Evolutionary conservation across 2,797 vertebrate species (phyloP).

Genomic region (Hydrolagus colliei): DNA sequence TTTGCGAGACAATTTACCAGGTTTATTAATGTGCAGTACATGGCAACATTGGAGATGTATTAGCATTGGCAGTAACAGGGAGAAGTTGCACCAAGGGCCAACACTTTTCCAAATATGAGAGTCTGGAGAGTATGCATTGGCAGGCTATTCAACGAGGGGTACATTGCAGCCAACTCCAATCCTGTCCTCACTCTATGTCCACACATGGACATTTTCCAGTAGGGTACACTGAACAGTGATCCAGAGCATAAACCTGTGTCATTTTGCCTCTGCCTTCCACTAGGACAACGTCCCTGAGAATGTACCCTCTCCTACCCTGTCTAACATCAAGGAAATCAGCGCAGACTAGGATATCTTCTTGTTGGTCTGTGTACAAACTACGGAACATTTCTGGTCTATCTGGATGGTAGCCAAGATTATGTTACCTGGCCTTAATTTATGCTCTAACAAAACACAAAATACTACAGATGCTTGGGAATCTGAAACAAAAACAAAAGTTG

Average conservation of each 20-base stretch:
- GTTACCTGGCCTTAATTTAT: no score
- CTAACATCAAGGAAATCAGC: no score
- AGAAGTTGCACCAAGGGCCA: not conserved
- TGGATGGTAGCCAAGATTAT: no score
- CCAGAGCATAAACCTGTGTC: not conserved
- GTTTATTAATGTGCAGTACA: not conserved
- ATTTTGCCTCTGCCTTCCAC: not conserved
- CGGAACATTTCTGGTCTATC: no score
- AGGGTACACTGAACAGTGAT: conserved; percentile 1
- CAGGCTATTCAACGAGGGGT: not conserved
- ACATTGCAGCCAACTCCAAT: conserved; percentile 15
- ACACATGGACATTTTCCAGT: conserved; percentile 5
- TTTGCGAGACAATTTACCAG: not conserved
- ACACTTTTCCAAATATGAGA: not conserved
- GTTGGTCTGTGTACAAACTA: no score
- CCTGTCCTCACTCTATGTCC: conserved; percentile 18
- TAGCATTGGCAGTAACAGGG: not conserved
- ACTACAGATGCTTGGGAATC: no score
- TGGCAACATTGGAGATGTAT: not conserved
- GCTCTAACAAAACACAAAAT: no score
- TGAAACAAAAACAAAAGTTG: no score
- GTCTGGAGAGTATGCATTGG: not conserved
- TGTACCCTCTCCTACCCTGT: no score
- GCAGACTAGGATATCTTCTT: no score
- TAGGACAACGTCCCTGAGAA: no score